Base-by-base conservation (phyloP, 2,113 vertebrate species). In the Platycercus adscitus region DNA sequence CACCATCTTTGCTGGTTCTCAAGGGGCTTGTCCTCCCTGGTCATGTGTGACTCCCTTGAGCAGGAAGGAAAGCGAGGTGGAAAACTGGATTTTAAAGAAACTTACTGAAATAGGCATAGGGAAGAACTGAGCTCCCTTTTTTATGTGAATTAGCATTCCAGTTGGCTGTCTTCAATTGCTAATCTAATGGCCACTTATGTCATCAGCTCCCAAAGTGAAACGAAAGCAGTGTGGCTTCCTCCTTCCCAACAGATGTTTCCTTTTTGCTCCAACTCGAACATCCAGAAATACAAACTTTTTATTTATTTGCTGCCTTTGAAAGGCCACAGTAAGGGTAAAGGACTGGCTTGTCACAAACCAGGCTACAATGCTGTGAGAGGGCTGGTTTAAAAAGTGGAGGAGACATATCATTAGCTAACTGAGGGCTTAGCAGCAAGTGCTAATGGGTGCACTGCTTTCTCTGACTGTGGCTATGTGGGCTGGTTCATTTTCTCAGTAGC, bases 171-270 rank as follows among this genome's bases (percentile, higher is more conserved):
- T 89, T 84, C 77, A 95, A 92, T 63, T 87, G 58, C 87, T 89
- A 52, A 82, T 87, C 61, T 72, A 92, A 83, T 58, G 81, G 70
- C 63, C 66, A 87, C 72, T 61, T 91, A 94, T 94, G 58, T 92
- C 91, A 92, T 77, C 91, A 63, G 47, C 52, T 88, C 66, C 94
- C 80, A 72, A 89, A 88, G 1, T 72, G 84, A 96, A 82, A 72
- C 0, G 2, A 93, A 95, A 89, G 84, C 66, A 49, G 70, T 82
- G 49, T 0, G 0, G 66, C 81, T 93, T 95, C 85, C 65, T 95
- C n/a, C 63, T 81, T 95, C 87, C 73, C 77, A 69, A 39, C 80
- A 92, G 86, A 81, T 92, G 86, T 94, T 95, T 95, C 95, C 81
- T 65, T 91, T 86, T 68, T 61, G 31, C 69, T 91, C 73, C 61